Conservation (phyloP, 2,888 invertebrate genomes). For the Apantesis nais region DNA sequence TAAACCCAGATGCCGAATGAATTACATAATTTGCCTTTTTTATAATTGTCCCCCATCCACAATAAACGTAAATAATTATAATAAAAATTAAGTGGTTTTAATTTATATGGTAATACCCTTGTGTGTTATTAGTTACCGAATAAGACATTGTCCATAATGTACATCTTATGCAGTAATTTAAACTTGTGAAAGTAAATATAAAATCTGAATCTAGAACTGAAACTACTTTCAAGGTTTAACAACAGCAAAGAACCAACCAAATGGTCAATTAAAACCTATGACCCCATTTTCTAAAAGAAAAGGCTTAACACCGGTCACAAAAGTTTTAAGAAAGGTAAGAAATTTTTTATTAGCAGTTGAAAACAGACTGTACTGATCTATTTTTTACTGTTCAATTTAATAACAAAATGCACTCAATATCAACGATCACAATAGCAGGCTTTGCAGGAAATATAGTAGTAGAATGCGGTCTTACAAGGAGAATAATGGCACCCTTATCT, state of each 20-base stretch:
- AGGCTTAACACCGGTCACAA: too few species aligned
- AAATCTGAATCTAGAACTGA: too few species aligned
- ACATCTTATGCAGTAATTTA: too few species aligned
- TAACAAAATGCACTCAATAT: not conserved
- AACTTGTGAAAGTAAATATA: too few species aligned
- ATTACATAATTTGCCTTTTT: constrained; percentile 7
- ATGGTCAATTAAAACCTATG: too few species aligned
- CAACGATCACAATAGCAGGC: not conserved
- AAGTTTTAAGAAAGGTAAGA: too few species aligned
- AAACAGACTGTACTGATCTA: not conserved
- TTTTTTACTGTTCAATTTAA: not conserved
- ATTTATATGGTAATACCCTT: not conserved
- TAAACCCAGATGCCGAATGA: constrained; percentile 13
- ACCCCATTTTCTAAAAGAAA: too few species aligned
- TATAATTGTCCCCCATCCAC: not conserved
- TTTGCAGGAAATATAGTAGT: not conserved
- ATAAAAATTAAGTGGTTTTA: not conserved
- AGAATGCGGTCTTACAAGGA: not conserved
- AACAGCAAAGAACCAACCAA: too few species aligned
- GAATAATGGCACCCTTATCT: constrained; percentile 4
- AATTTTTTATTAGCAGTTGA: not conserved
- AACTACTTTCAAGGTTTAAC: too few species aligned
- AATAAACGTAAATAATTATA: not conserved
- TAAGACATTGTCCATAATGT: too few species aligned
- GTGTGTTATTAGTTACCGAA: too few species aligned